Percentiles rank a stretch among this genome's conserved stretches.
Evolutionary conservation across 2,113 vertebrate species (phyloP).

Genomic region (Oxyura jamaicensis): DNA sequence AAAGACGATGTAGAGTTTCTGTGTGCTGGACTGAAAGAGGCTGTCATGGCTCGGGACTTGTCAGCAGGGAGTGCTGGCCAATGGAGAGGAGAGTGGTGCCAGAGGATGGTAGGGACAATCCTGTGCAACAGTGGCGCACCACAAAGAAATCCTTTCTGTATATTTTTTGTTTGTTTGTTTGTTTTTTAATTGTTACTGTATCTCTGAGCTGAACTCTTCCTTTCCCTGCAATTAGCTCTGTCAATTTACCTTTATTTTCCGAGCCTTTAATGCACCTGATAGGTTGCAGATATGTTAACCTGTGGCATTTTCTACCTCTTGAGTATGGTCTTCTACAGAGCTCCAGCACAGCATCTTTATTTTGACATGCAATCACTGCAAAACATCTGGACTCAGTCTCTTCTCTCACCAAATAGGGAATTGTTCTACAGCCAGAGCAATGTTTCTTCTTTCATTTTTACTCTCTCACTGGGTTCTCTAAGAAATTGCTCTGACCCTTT

Average conservation of each 20-base stretch:
- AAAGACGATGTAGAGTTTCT: neutral
- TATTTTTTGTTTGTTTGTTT: accelerated
- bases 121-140: neutral
- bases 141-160: neutral
- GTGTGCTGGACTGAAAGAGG: neutral
- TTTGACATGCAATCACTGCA: neutral
- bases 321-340: neutral
- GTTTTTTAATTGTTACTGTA: neutral
- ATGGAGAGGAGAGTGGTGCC: neutral
- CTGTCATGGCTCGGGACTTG: accelerated
- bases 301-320: neutral
- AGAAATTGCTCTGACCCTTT: neutral
- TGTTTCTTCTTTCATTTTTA: neutral
- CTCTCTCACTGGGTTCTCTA: neutral
- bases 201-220: neutral
- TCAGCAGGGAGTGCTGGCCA: neutral
- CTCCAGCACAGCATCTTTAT: neutral
- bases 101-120: neutral
- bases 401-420: neutral
- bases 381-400: neutral
- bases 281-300: neutral
- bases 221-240: neutral
- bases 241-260: neutral
- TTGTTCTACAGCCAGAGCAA: neutral
- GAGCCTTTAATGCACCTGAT: neutral